Evolutionary conservation across 2,888 invertebrate genomes (phyloP), one percentile per base, ranked within the genome.

Genomic region (Agrotis exclamationis): DNA sequence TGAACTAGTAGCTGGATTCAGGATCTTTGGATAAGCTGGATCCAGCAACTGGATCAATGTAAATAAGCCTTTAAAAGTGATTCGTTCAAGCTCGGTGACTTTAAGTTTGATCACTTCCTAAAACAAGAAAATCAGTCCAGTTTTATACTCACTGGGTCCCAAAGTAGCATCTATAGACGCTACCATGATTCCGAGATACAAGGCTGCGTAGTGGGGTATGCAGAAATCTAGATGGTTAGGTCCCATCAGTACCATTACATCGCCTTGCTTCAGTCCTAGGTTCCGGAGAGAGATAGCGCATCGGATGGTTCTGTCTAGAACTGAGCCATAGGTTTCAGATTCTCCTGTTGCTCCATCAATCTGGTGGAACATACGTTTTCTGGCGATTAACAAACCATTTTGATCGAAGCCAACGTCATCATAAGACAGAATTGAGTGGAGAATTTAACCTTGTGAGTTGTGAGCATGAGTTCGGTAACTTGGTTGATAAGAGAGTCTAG

Each of bases 221-320:
- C 88, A 87, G 14, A 93, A 84, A 68, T 96, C 91, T 6, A 96
- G 47, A 48, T 95, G 94, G 74, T 94, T 96, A 0, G 92, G 91
- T 7, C 93, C 94, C 90, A 96, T 96, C 1, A 96, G 74, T 0
- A 93, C 84, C 62, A 96, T 91, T 6, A 96, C 93, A 76, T 96
- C 96, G 0, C 94, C 93, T 3, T 78, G 73, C 62, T 88, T 77
- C 2, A 96, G 67, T 7, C 96, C 96, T 50, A 92, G 71, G 22
- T 87, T 90, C 58, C 72, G 87, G 60, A 96, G 85, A 24, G 92
- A 92, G 50, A 76, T 69, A 20, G 87, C 88, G 16, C 88, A 88
- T 66, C 79, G 76, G 0, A 86, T 69, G 13, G 79, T 68, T 45
- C 87, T 78, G 20, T 82, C 24, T 2, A 84, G 39, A 0, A 71